A percentile compares a stretch with the other conserved stretches of the same genome.
Evolutionary conservation across 2,888 invertebrate genomes (phyloP).

Genomic region (Plagodis dolabraria): DNA sequence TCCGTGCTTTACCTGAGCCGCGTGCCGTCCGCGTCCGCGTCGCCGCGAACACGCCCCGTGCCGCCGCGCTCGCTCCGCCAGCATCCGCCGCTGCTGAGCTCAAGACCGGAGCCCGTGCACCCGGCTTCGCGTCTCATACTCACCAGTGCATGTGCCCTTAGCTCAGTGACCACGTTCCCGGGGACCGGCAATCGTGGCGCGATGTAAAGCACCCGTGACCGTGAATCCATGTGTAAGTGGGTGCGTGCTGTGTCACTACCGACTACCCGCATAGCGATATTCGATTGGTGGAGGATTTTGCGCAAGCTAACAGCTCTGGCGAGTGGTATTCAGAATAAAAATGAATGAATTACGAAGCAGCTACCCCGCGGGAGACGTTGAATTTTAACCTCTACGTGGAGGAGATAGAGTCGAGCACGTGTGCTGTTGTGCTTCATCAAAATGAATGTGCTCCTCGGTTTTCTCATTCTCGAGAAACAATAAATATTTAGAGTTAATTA

Average conservation of each 20-base stretch:
- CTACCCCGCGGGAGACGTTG: conserved; percentile 54
- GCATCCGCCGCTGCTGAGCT: conserved; percentile 36
- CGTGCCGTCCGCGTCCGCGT: conserved; percentile 36
- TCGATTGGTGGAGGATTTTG: conserved; percentile 65
- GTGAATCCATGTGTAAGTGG: conserved; percentile 82
- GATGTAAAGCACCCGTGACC: conserved; percentile 79
- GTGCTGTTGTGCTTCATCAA: conserved; percentile 61
- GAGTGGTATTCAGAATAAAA: conserved; percentile 65
- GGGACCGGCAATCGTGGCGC: conserved; percentile 89
- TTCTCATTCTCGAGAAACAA: conserved; percentile 51
- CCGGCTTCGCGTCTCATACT: conserved; percentile 38
- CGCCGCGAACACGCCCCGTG: conserved; percentile 50
- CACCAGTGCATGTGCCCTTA: conserved; percentile 85
- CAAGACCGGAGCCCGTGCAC: conserved; percentile 40
- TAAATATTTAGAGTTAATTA: conserved; percentile 49
- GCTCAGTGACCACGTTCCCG: conserved; percentile 86
- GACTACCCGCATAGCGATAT: conserved; percentile 64
- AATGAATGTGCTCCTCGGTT: conserved; percentile 55
- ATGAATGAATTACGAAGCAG: conserved; percentile 70
- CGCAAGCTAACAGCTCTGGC: conserved; percentile 56
- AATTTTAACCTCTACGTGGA: conserved; percentile 70
- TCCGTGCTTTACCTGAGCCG: conserved; percentile 58
- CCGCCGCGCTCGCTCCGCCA: conserved; percentile 24
- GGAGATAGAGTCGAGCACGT: conserved; percentile 72
- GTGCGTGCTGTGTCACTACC: conserved; percentile 67